Percentiles rank a stretch among this genome's conserved stretches.
These are phyloP conservation scores for Marasmarcha lunaedactyla DNA, from an alignment of 2,888 invertebrate genomes.

Conservation along the genomic window DNA sequence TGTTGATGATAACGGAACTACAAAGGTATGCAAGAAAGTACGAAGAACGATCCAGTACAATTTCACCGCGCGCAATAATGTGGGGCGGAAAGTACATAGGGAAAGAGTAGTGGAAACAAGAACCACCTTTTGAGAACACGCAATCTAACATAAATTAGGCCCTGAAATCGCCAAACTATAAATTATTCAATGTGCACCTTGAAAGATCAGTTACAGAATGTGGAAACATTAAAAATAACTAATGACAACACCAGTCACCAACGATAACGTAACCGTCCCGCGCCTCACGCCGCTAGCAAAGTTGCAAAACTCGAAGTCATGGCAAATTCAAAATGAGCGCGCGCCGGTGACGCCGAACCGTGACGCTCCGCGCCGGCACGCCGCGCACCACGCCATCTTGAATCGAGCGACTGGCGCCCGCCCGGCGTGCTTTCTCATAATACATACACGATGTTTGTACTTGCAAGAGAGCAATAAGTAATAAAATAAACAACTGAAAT, in stretches of 20 bases:
- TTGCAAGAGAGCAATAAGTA: no score
- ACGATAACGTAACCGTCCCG: constrained; percentile 52
- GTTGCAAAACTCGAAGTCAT: constrained; percentile 52
- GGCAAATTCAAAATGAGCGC: constrained; percentile 54
- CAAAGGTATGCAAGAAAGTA: background rate
- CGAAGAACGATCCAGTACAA: constrained; percentile 24
- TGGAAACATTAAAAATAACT: constrained; percentile 50
- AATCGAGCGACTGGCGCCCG: constrained; percentile 37
- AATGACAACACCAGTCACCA: constrained; percentile 63
- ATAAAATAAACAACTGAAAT: no score
- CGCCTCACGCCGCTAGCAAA: constrained; percentile 16
- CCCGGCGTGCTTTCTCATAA: constrained; percentile 52
- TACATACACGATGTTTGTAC: no score
- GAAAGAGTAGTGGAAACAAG: constrained; percentile 59
- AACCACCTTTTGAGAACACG: constrained; percentile 59
- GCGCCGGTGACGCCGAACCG: constrained; percentile 45
- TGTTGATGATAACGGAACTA: constrained; percentile 24
- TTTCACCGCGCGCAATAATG: constrained; percentile 28
- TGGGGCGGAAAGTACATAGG: constrained; percentile 37
- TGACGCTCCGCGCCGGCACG: constrained; percentile 51
- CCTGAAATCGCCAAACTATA: background rate
- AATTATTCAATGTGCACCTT: constrained; percentile 12
- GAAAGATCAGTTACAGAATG: constrained; percentile 23
- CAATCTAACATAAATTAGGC: constrained; percentile 34
- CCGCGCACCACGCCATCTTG: constrained; percentile 66